A percentile compares a stretch with the other conserved stretches of the same genome.
Evolutionary conservation across 2,797 vertebrate genomes (phyloP).

Genomic region (Sebastes alutus): DNA sequence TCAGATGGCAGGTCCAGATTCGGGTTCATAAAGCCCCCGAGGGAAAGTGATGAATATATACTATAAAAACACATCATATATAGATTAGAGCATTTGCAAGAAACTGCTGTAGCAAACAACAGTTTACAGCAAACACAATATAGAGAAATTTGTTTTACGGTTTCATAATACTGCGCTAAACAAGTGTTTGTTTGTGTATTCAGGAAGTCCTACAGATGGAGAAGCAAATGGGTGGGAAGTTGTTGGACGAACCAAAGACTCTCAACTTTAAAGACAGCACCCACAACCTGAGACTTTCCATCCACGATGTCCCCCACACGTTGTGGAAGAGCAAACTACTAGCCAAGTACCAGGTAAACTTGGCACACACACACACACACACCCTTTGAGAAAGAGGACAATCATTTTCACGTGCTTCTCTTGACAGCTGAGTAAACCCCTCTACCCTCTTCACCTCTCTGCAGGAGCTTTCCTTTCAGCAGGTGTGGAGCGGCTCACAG

Average conservation of each 20-base stretch:
- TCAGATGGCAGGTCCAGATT: conserved; percentile 41
- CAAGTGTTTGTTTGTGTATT: conserved; percentile 24
- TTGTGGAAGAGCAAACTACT: conserved; percentile 97
- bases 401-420: neutral
- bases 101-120: conserved; percentile 13
- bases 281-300: conserved; percentile 96
- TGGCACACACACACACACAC: no score
- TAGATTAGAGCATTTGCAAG: neutral
- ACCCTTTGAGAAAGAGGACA: neutral
- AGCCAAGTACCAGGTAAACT: conserved; percentile 89
- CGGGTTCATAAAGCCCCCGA: conserved; percentile 27
- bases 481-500: conserved; percentile 95
- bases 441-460: neutral
- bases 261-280: conserved; percentile 98
- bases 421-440: neutral
- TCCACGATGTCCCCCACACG: conserved; percentile 93
- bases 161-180: neutral
- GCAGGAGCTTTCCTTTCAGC: conserved; percentile 95
- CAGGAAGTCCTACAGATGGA: conserved; percentile 98
- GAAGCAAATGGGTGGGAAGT: conserved; percentile 95
- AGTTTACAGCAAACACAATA: neutral
- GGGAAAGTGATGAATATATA: conserved; percentile 16
- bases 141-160: neutral
- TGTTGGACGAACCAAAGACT: conserved; percentile 96
- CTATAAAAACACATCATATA: conserved; percentile 14